Conservation (phyloP, 1,140 invertebrate species). For the Subanguina moxae region DNA sequence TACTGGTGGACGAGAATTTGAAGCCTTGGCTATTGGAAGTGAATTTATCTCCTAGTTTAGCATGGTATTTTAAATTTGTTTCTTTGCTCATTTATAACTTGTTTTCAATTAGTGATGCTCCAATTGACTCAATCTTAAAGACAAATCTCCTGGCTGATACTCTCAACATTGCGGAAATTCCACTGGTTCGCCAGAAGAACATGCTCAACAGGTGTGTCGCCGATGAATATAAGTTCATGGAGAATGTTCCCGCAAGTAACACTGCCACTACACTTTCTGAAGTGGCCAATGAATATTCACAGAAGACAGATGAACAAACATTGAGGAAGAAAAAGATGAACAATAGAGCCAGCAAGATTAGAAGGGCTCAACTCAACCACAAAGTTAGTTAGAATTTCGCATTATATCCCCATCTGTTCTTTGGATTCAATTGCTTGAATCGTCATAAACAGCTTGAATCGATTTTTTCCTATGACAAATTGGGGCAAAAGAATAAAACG, state of each 20-base stretch:
- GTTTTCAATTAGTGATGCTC: slow-evolving; percentile 60
- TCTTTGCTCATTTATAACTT: slow-evolving; percentile 5
- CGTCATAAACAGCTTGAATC: background rate
- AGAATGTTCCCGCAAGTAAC: slow-evolving; percentile 13
- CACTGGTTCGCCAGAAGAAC: slow-evolving; percentile 41
- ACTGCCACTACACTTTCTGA: background rate
- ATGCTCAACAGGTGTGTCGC: slow-evolving; percentile 21
- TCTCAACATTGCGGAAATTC: slow-evolving; percentile 61
- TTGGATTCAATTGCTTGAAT: background rate
- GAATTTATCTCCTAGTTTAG: slow-evolving; percentile 81
- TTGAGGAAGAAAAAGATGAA: background rate
- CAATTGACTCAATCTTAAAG: slow-evolving; percentile 64
- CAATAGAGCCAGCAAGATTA: slow-evolving; percentile 14
- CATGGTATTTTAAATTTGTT: slow-evolving; percentile 35
- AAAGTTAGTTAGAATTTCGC: background rate
- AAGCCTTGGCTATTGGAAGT: slow-evolving; percentile 89
- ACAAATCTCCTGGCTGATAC: slow-evolving; percentile 63
- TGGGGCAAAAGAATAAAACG: background rate
- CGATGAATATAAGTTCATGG: slow-evolving; percentile 14
- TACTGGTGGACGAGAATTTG: slow-evolving; percentile 81
- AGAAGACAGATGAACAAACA: background rate
- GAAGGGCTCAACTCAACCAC: slow-evolving; percentile 9
- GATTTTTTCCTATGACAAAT: background rate
- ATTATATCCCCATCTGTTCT: slow-evolving; percentile 5
- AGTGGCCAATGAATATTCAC: background rate